Evolutionary conservation across 2,888 invertebrate species (phyloP).

Genomic region (Neoascia interrupta): DNA sequence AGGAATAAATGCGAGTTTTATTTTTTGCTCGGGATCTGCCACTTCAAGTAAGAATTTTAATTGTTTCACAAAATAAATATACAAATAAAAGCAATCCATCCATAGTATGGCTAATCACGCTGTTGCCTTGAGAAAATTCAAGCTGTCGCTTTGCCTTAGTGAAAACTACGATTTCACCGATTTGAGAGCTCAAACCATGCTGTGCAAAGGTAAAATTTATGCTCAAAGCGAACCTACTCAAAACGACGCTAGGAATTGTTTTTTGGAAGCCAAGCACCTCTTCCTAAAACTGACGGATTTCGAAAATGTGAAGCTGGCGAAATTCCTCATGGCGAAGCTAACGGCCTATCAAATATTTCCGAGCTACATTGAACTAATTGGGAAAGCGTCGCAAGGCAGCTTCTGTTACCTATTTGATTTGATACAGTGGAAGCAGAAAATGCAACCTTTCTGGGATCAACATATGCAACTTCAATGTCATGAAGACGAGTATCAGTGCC

Average conservation of each 20-base stretch:
- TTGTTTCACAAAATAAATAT: no score
- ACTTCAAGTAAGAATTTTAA: conserved; percentile 25
- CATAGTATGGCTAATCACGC: conserved; percentile 10
- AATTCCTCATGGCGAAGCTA: conserved; percentile 46
- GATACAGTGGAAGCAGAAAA: conserved; percentile 48
- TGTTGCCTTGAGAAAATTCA: conserved; percentile 47
- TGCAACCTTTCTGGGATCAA: conserved; percentile 52
- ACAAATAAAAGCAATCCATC: background rate
- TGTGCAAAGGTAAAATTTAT: conserved; percentile 58
- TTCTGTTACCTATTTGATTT: conserved; percentile 52
- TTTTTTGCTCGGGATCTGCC: conserved; percentile 49
- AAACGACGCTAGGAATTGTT: conserved; percentile 24
- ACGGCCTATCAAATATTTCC: conserved; percentile 51
- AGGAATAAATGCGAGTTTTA: conserved; percentile 52
- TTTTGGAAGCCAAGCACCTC: conserved; percentile 35
- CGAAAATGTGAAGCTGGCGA: conserved; percentile 51
- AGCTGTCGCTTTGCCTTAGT: conserved; percentile 32
- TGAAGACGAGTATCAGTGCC: conserved; percentile 15
- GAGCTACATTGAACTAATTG: conserved; percentile 46
- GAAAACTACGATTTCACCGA: conserved; percentile 25
- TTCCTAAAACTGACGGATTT: conserved; percentile 21
- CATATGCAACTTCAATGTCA: background rate
- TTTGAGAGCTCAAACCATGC: conserved; percentile 29
- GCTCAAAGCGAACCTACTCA: conserved; percentile 6
- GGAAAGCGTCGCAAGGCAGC: conserved; percentile 1